These are phyloP conservation scores for Apis mellifera DNA, from an alignment of 1,140 invertebrate species.

Conservation along the genomic window Amel_HAv3.1 CM009944.2:7151501-7152000, in stretches of 20 bases:
- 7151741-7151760: background rate
- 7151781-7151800: too few relatives aligned
- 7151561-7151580: constrained; percentile 44
- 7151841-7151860: too few relatives aligned
- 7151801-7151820: too few relatives aligned
- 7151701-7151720: too few relatives aligned
- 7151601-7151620: constrained; percentile 43
- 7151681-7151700: background rate
- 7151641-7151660: constrained; percentile 2
- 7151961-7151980: too few relatives aligned
- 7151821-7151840: too few relatives aligned
- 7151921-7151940: too few relatives aligned
- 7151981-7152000: too few relatives aligned
- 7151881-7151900: too few relatives aligned
- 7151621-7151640: constrained; percentile 42
- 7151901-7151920: too few relatives aligned
- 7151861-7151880: too few relatives aligned
- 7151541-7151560: constrained; percentile 15
- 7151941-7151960: too few relatives aligned
- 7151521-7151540: constrained; percentile 55
- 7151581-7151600: constrained; percentile 14
- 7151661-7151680: background rate
- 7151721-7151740: background rate
- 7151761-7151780: background rate
- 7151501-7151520: constrained; percentile 61